Conservation (phyloP, 2,113 vertebrate species). For the Agelaius phoeniceus region DNA sequence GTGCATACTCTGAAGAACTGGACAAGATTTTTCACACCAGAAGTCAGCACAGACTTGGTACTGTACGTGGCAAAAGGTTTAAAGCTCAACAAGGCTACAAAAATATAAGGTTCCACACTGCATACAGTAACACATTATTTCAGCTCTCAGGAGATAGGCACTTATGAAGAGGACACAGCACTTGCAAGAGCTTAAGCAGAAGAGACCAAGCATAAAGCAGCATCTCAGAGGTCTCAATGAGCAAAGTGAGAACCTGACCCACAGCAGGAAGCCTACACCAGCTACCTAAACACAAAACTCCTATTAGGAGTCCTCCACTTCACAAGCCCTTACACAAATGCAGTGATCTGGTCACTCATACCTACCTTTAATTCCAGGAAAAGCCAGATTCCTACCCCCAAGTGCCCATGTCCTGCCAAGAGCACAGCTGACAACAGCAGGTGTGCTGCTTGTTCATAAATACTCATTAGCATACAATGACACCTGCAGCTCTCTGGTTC, state of each 20-base stretch:
- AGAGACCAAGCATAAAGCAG: background rate
- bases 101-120: background rate
- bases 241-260: background rate
- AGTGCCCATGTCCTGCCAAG: background rate
- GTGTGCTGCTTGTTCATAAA: background rate
- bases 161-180: background rate
- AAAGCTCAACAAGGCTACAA: background rate
- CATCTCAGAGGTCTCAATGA: background rate
- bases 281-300: rapidly evolving
- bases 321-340: background rate
- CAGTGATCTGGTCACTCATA: background rate
- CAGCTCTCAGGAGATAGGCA: background rate
- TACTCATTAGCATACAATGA: background rate
- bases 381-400: background rate
- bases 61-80: background rate
- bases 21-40: background rate
- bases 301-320: background rate
- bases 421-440: background rate
- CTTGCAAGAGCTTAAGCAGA: background rate
- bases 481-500: background rate
- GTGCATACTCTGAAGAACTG: background rate
- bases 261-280: background rate
- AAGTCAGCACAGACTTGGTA: background rate
- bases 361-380: background rate
- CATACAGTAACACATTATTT: background rate